phyloP scores from a whole-genome alignment of 2,113 vertebrate genomes.

The Peromyscus maniculatus region DNA sequence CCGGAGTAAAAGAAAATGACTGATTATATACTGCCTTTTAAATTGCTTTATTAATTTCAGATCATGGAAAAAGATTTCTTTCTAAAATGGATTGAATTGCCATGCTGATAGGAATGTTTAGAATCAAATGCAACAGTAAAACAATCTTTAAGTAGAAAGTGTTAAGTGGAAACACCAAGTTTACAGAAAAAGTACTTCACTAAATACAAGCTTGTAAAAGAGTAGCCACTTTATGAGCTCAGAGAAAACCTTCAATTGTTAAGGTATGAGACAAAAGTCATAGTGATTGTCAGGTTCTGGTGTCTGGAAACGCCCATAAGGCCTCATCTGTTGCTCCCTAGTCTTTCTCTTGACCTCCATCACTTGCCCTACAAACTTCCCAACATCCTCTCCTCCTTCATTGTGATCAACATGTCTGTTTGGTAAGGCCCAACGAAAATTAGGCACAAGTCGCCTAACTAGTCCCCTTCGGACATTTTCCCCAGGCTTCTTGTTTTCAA shows the following conservation, averaged over 20 bases:
- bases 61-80: constrained; percentile 52
- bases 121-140: constrained; percentile 40
- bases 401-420: constrained; percentile 53
- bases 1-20: background rate
- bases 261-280: constrained; percentile 79
- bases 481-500: constrained; percentile 52
- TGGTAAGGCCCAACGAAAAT: constrained; percentile 63
- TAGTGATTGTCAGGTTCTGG: constrained; percentile 78
- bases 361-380: constrained; percentile 49
- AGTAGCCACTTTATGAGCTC: background rate
- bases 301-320: constrained; percentile 61
- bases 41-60: constrained; percentile 70
- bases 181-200: constrained; percentile 54
- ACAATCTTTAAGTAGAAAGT: constrained; percentile 52
- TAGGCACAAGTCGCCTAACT: constrained; percentile 67
- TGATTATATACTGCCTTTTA: constrained; percentile 29
- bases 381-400: constrained; percentile 56
- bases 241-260: constrained; percentile 38
- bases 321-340: constrained; percentile 61
- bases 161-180: constrained; percentile 50
- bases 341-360: constrained; percentile 65
- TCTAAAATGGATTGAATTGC: constrained; percentile 13
- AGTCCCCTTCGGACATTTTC: constrained; percentile 45
- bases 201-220: constrained; percentile 52
- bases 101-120: constrained; percentile 42